Percentiles rank a stretch among this genome's conserved stretches.
Conservation (phyloP, 1,140 invertebrate genomes). For the Drosophila paulistorum region DNA sequence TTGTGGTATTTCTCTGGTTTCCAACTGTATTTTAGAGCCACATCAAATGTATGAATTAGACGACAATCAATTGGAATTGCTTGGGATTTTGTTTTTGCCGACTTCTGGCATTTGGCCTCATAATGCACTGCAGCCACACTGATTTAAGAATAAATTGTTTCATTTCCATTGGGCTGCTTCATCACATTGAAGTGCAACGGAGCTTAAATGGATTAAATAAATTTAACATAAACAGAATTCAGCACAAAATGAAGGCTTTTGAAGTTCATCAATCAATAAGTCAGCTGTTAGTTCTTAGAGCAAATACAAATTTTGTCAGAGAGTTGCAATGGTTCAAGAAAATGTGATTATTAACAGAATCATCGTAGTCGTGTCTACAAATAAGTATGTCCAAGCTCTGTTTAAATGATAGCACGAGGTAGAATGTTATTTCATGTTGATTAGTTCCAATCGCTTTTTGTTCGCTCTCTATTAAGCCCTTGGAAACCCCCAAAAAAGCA, state of each 20-base stretch:
- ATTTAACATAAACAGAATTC: no score
- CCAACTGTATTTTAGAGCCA: slow-evolving; percentile 4
- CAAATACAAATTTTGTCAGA: no score
- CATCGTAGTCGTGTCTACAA: no score
- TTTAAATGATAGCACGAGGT: no score
- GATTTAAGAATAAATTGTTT: background rate
- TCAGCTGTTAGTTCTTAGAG: no score
- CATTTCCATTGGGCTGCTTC: background rate
- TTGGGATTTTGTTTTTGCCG: background rate
- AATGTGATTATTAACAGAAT: no score
- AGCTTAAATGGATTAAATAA: background rate
- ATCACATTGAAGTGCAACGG: background rate
- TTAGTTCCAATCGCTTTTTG: no score
- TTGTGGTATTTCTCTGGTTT: background rate
- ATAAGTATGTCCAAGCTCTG: no score
- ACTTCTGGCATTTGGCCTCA: background rate
- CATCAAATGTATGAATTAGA: slow-evolving; percentile 7
- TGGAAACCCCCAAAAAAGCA: background rate
- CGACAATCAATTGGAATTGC: slow-evolving; percentile 7
- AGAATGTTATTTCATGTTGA: no score
- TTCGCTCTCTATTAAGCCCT: background rate
- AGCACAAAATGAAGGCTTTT: no score
- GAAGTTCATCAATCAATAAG: no score
- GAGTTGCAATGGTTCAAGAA: no score
- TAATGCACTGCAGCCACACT: background rate